Evolutionary conservation across 2,113 vertebrate genomes (phyloP).

Genomic region (Poecile atricapillus): DNA sequence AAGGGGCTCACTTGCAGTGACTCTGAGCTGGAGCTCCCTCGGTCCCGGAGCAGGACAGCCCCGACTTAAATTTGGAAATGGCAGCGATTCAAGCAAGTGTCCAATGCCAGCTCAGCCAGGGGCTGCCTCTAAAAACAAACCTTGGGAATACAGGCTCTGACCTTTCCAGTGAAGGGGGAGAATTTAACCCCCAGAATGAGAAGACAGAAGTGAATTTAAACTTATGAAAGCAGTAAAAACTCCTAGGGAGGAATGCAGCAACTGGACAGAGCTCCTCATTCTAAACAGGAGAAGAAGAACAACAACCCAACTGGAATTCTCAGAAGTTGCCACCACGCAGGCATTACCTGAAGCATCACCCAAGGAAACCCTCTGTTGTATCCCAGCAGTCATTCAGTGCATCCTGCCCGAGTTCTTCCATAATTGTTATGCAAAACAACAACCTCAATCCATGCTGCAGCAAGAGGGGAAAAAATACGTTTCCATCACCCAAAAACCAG

Average conservation of each 20-base stretch:
- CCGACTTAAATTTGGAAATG: slow-evolving; percentile 4
- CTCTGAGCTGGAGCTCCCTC: slow-evolving; percentile 15
- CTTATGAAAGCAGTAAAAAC: neutral
- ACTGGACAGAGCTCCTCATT: neutral
- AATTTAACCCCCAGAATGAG: neutral
- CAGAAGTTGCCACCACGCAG: fast-evolving
- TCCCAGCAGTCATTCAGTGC: fast-evolving
- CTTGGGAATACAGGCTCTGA: neutral
- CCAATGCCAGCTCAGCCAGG: neutral
- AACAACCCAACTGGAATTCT: neutral
- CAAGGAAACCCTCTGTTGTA: fast-evolving
- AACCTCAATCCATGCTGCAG: fast-evolving
- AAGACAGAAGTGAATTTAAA: neutral
- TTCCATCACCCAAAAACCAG: neutral
- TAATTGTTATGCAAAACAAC: fast-evolving
- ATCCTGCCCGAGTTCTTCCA: neutral
- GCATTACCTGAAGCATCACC: neutral
- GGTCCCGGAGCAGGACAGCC: neutral
- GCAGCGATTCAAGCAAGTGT: neutral
- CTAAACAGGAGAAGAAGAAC: neutral
- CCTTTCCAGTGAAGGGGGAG: neutral
- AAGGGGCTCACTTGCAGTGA: neutral
- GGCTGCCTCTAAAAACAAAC: neutral
- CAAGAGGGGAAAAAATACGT: fast-evolving
- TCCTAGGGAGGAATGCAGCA: fast-evolving